Evolutionary conservation across 2,113 vertebrate species (phyloP), one percentile per base, ranked within the genome.

Genomic region (Poicephalus gulielmi): DNA sequence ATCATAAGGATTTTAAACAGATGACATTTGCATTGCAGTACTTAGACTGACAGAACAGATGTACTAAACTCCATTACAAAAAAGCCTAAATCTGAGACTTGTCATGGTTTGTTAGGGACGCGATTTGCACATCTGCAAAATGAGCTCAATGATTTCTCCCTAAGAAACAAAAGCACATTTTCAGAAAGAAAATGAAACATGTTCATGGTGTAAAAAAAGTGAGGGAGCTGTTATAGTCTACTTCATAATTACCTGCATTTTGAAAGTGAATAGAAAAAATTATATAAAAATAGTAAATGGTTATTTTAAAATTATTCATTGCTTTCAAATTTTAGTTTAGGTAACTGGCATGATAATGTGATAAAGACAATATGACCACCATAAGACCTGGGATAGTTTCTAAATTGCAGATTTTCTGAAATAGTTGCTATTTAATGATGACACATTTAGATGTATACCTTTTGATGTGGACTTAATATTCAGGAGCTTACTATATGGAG

Each of bases 1-100:
- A 1, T 91, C 47, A 39, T 15, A 33, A 43, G 27, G 74, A 79
- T 64, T 96, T 93, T 70, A 87, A 87, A 69, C 33, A 90, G 60
- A 92, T 69, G 84, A 91, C 74, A 96, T 89, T 68, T 93, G 74
- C 85, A 94, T 87, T 91, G 71, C 85, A 73, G 70, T 39, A 78
- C 78, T 93, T 19, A 88, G 90, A 93, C 82, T 95, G 94, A 93
- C 85, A 93, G 96, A 95, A 90, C 90, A 95, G 94, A 93, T 83
- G 88, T 62, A 88, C 62, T 88, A 87, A 92, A 93, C 90, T 5
- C 52, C 67, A 90, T 73, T 85, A 7, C 2, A 37, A 86, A 91
- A 83, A 50, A 60, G 35, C 74, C 43, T 59, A 64, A 50, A 85
- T 64, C 85, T 79, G 39, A 85, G 90, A 60, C 85, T 83, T 87